phyloP scores from a whole-genome alignment of 2,113 vertebrate genomes.

The Caranx melampygus region DNA sequence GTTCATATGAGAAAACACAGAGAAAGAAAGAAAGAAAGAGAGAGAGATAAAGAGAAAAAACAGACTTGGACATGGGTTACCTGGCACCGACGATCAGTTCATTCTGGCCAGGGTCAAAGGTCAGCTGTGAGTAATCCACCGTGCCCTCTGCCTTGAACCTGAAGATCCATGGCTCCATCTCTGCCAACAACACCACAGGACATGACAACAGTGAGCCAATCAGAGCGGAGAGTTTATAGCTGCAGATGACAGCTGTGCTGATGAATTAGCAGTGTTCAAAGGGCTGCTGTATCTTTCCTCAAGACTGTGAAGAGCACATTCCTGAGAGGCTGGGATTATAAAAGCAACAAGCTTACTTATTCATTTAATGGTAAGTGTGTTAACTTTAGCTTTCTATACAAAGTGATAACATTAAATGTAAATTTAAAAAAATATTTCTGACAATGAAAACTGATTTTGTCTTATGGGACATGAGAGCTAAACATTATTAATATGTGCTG shows the following conservation, averaged over 20 bases:
- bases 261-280: constrained; percentile 46
- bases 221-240: constrained; percentile 23
- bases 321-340: constrained; percentile 1
- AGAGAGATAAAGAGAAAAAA: constrained; percentile 3
- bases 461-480: neutral
- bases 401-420: neutral
- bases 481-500: neutral
- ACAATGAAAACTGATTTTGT: neutral
- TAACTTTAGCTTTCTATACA: neutral
- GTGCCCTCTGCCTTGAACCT: constrained; percentile 93
- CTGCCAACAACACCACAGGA: constrained; percentile 83
- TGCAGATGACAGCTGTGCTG: constrained; percentile 44
- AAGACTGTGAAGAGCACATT: neutral
- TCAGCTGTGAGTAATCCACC: constrained; percentile 97
- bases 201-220: constrained; percentile 49
- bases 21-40: neutral
- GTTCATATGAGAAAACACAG: too few species aligned
- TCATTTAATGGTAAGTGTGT: neutral
- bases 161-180: constrained; percentile 95
- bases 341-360: neutral
- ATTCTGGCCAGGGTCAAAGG: constrained; percentile 95
- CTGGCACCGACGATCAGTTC: constrained; percentile 97
- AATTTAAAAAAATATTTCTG: neutral
- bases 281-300: constrained; percentile 31
- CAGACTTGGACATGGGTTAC: constrained; percentile 78